phyloP scores from a whole-genome alignment of 2,888 invertebrate genomes.

The Drosophila anomelani region DNA sequence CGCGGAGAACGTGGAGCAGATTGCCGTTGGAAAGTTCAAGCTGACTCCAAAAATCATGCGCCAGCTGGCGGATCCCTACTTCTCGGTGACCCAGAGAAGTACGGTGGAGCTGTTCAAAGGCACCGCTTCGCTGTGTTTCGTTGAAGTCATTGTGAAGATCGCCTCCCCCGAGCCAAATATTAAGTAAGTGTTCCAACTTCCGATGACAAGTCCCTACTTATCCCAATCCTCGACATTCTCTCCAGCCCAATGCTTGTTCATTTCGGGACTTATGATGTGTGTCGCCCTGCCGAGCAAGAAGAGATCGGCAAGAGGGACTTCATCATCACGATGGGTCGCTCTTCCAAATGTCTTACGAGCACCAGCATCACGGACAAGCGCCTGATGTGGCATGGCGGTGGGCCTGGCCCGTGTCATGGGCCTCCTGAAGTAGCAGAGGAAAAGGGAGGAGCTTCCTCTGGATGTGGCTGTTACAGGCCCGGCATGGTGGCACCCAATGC shows the following conservation, averaged over 20 bases:
- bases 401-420: constrained; percentile 51
- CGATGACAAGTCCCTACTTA: too few relatives aligned
- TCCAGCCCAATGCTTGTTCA: constrained; percentile 39
- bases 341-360: constrained; percentile 47
- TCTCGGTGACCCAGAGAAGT: too few relatives aligned
- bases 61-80: too few relatives aligned
- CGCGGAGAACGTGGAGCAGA: too few relatives aligned
- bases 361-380: constrained; percentile 61
- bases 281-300: constrained; percentile 61
- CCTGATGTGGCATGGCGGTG: constrained; percentile 52
- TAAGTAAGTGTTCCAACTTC: too few relatives aligned
- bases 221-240: background rate
- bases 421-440: background rate
- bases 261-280: constrained; percentile 64
- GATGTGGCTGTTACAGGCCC: constrained; percentile 42
- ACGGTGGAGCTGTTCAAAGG: too few relatives aligned
- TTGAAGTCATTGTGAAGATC: too few relatives aligned
- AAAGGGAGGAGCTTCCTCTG: constrained; percentile 8
- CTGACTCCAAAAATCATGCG: too few relatives aligned
- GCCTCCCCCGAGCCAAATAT: too few relatives aligned
- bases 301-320: constrained; percentile 67
- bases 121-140: too few relatives aligned
- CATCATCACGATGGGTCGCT: constrained; percentile 72
- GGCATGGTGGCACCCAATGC: constrained; percentile 25
- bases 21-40: too few relatives aligned